Evolutionary conservation across 2,113 vertebrate genomes (phyloP), one percentile per base, ranked within the genome.

Genomic region (Mionectes macconnelli): DNA sequence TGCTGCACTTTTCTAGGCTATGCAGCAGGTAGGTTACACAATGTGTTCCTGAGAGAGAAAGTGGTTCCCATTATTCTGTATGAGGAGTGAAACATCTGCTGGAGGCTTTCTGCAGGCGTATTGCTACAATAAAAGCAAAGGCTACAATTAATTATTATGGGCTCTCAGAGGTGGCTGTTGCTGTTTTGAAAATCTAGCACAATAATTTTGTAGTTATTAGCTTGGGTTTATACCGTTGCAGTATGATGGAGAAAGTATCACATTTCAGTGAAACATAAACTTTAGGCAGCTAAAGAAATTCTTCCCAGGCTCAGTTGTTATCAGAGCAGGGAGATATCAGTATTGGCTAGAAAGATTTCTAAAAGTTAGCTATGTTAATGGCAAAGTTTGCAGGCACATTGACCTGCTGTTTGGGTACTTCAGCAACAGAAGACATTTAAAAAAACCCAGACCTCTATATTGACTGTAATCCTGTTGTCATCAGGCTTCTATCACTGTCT

Each of bases 91-190:
- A 96, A 88, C 75, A 86, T 70, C 82, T 95, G 75, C 79, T 91
- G n/a, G 37, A 83, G 77, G 57, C 30, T 87, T 87, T 89, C 59
- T 92, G 60, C 40, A 80, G 72, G 39, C 56, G 79, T 91, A 89
- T 74, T 87, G 57, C 87, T 66, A 47, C 47, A 76, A 53, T 84
- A 84, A 31, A 92, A 77, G 62, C 19, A 74, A 87, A 91, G 53
- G 53, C 90, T 90, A 40, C 72, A 69, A 63, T 89, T 94, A 88
- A 94, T 95, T 96, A 68, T 66, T 66, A 56, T 49, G 88, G 50
- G 52, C 60, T 82, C 67, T 91, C 39, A 39, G 75, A 70, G 55
- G 60, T 81, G 30, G 31, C 42, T 91, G 57, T 88, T 94, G 59
- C 68, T 93, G 33, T 95, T 95, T 76, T 83, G 81, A 91, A 82